These are phyloP conservation scores for Thecocarcelia acutangulata DNA, from an alignment of 2,888 invertebrate genomes.

Conservation along the genomic window DNA sequence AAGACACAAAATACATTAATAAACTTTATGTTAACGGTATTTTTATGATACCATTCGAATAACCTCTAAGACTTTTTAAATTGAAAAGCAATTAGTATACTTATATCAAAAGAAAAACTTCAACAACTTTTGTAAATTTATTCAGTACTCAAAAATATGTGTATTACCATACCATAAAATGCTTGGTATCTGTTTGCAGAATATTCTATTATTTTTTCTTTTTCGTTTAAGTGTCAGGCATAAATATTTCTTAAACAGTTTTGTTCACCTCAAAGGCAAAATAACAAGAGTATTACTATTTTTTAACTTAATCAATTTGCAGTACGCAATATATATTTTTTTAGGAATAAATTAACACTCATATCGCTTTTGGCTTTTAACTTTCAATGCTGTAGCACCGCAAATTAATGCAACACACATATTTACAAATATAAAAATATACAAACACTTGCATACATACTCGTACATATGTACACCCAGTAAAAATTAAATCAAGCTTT, in stretches of 20 bases:
- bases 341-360: slow-evolving; percentile 24
- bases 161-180: slow-evolving; percentile 7
- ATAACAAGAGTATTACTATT: slow-evolving; percentile 23
- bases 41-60: background rate
- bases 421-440: too few relatives aligned
- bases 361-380: slow-evolving; percentile 66
- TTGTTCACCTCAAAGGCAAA: slow-evolving; percentile 49
- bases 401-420: slow-evolving; percentile 27
- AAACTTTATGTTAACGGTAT: slow-evolving; percentile 13
- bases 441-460: background rate
- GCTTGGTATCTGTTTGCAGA: slow-evolving; percentile 19
- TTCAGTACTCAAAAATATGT: slow-evolving; percentile 22
- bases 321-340: slow-evolving; percentile 36
- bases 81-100: slow-evolving; percentile 56
- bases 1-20: too few relatives aligned
- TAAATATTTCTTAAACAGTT: slow-evolving; percentile 53
- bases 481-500: too few relatives aligned
- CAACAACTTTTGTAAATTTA: slow-evolving; percentile 11
- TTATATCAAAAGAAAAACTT: slow-evolving; percentile 44
- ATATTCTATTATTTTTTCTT: background rate
- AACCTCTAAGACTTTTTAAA: slow-evolving; percentile 11
- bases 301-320: slow-evolving; percentile 60
- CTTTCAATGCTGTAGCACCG: slow-evolving; percentile 54
- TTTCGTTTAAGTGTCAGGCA: slow-evolving; percentile 4
- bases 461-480: too few relatives aligned